phyloP scores from a whole-genome alignment of 2,113 vertebrate genomes.

The Oreochromis spilurus region DNA sequence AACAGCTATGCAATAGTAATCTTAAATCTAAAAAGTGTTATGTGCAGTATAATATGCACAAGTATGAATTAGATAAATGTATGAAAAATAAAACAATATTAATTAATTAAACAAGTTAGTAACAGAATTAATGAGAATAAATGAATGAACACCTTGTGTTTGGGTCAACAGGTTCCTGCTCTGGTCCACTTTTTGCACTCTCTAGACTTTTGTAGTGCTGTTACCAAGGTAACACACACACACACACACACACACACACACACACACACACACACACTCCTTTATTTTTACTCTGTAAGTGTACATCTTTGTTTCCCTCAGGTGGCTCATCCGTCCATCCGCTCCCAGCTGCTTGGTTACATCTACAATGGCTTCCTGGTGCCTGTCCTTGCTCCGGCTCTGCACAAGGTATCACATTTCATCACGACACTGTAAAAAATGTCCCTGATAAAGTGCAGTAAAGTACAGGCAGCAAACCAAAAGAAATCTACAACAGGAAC shows the following conservation, averaged over 20 bases:
- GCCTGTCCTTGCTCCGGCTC: conserved; percentile 90
- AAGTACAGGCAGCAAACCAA: neutral
- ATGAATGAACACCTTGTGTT: neutral
- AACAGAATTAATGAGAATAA: neutral
- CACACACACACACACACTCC: neutral
- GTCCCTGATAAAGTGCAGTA: fast-evolving
- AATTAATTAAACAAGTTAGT: fast-evolving
- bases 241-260: neutral
- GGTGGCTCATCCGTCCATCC: conserved; percentile 89
- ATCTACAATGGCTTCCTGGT: conserved; percentile 97
- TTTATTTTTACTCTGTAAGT: neutral
- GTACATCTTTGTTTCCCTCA: conserved; percentile 13
- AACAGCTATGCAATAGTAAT: fast-evolving
- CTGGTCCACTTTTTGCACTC: conserved; percentile 95
- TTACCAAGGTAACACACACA: conserved; percentile 80
- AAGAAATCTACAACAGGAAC: neutral
- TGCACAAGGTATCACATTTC: conserved; percentile 85
- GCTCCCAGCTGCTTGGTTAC: conserved; percentile 87
- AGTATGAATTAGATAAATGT: neutral
- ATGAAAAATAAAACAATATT: neutral
- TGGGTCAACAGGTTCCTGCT: conserved; percentile 72
- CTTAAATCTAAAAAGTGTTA: neutral
- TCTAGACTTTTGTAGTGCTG: conserved; percentile 90
- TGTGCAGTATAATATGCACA: neutral
- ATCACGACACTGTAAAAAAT: fast-evolving